Base-by-base conservation (phyloP, 2,113 vertebrate genomes). In the Gadus chalcogrammus region DNA sequence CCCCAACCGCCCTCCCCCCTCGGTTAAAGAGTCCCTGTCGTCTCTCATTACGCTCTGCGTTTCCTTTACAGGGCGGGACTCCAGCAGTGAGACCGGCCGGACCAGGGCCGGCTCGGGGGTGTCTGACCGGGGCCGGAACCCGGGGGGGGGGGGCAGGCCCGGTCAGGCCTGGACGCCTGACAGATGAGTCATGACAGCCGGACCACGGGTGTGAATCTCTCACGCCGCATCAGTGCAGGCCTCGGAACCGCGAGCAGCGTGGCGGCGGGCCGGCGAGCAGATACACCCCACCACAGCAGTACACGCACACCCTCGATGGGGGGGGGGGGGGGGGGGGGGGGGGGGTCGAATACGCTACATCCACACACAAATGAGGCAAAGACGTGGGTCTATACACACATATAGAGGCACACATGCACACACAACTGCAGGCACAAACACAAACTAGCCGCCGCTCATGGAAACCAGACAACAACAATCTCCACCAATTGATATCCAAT, bases 131-230 rank as follows among this genome's bases (percentile, higher is more conserved):
- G 15, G 24, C 24, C 62, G 59, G 59, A 11, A 35, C 59, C 18
- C 8, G 59, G n/a, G 24, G 24, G 24, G 24, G 24, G 24, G 24
- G 24, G 17, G 9, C 8, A 67, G 63, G 74, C 13, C 35, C 42
- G 71, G 68, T 66, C 74, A 80, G 17, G 24, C 24, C 67, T 35
- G 60, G 71, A 65, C 59, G 28, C 62, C 61, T 81, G 87, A 86
- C 70, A 67, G 79, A 86, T 80, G 70, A 68, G 79, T 27, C 59
- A 71, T 75, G 82, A 84, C 82, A 84, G 82, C 64, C 70, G 68
- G 72, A 75, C 71, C 65, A 69, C 38, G 48, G 68, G 65, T 76
- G 74, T 81, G 73, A 80, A 73, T 85, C 83, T 75, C 31, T 35
- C 61, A 62, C 20, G 22, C 70, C 24, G 69, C 38, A 71, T 81